Conservation (phyloP, 2,113 vertebrate genomes). For the Prietella phreatophila region DNA sequence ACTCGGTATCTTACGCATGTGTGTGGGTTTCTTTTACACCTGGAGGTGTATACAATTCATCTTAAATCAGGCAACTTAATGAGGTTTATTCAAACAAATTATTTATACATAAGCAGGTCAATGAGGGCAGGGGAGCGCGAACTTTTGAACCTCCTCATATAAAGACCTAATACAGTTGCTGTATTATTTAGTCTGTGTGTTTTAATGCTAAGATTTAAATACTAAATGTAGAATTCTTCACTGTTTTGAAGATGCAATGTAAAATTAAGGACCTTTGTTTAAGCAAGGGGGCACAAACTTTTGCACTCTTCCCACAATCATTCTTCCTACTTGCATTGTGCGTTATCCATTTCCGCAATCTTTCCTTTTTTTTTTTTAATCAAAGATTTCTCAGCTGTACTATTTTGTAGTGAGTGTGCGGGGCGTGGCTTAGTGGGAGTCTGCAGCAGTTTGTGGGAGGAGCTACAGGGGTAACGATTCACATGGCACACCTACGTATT, state of each 20-base stretch:
- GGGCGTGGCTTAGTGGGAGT: neutral
- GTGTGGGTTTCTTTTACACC: neutral
- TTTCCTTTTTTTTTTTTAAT: neutral
- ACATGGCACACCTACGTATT: neutral
- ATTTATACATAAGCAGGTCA: neutral
- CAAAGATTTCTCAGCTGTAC: neutral
- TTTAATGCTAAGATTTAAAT: too few species aligned
- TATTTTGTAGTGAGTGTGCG: neutral
- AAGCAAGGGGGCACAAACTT: neutral
- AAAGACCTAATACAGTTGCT: neutral
- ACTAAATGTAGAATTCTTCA: too few species aligned
- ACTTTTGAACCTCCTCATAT: neutral
- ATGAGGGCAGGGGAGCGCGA: neutral
- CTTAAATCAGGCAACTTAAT: neutral
- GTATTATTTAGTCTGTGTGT: neutral
- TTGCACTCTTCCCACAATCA: neutral
- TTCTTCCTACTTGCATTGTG: neutral
- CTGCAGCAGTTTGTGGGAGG: neutral
- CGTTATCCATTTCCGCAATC: neutral
- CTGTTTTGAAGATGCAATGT: too few species aligned
- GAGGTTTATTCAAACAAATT: neutral
- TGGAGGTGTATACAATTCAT: neutral
- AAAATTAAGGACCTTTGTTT: neutral
- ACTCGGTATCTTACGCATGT: neutral
- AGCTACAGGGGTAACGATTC: neutral